These are phyloP conservation scores for Sparidentex hasta DNA, from an alignment of 2,797 vertebrate species.

Conservation along the genomic window DNA sequence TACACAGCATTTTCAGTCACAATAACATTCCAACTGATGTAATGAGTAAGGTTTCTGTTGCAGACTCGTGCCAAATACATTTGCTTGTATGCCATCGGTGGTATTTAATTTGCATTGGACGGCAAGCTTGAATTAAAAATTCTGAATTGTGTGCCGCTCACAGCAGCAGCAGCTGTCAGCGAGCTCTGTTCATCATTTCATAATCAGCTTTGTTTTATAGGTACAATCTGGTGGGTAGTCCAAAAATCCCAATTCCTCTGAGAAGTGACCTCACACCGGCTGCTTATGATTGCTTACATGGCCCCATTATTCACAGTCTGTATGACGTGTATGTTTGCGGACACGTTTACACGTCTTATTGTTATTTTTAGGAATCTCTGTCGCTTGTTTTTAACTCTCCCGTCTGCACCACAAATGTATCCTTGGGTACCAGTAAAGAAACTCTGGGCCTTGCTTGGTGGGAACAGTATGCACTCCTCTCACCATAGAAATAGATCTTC, in stretches of 20 bases:
- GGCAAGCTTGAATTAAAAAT: conserved; percentile 9
- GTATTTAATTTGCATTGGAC: conserved; percentile 24
- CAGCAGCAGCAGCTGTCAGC: conserved; percentile 59
- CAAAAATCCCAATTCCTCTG: conserved; percentile 41
- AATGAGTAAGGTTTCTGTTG: background rate
- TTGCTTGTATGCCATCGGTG: background rate
- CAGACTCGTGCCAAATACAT: background rate
- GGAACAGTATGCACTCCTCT: background rate
- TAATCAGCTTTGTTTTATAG: conserved; percentile 75
- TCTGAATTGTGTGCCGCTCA: conserved; percentile 6
- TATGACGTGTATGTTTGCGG: background rate
- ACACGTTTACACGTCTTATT: background rate
- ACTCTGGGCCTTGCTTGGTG: background rate
- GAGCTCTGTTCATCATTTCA: conserved; percentile 57
- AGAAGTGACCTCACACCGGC: conserved; percentile 23
- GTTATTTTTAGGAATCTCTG: too few species aligned
- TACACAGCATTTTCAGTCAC: conserved; percentile 26
- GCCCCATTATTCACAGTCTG: conserved; percentile 2
- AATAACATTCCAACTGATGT: background rate
- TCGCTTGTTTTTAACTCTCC: too few species aligned
- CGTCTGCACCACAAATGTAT: too few species aligned
- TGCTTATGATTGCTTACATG: conserved; percentile 6
- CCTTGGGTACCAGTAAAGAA: too few species aligned
- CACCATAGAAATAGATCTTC: conserved; percentile 87
- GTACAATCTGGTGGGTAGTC: conserved; percentile 33